These are phyloP conservation scores for Heteropelma amictum DNA, from an alignment of 2,888 invertebrate species.

Conservation along the genomic window DNA sequence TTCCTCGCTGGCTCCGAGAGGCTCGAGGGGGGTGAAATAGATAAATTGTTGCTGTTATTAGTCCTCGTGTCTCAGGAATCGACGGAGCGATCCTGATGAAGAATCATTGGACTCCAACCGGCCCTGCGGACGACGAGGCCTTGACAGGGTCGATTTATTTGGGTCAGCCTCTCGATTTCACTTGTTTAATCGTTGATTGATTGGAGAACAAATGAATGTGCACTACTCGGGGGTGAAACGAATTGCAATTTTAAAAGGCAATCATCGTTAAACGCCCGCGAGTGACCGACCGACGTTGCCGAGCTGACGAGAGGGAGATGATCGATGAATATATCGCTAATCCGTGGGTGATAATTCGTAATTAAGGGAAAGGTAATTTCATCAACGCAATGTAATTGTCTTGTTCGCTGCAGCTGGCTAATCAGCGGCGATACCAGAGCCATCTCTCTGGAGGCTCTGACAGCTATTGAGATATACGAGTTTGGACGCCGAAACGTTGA, in stretches of 20 bases:
- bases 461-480: too few species aligned
- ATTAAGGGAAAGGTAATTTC: constrained; percentile 38
- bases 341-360: constrained; percentile 37
- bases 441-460: too few species aligned
- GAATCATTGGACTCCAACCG: not conserved
- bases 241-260: not conserved
- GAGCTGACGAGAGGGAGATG: constrained; percentile 26
- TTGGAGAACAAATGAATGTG: too few species aligned
- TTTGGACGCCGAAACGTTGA: too few species aligned
- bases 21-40: not conserved
- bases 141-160: too few species aligned
- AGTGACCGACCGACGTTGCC: too few species aligned
- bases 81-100: not conserved
- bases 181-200: too few species aligned
- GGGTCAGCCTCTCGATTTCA: too few species aligned
- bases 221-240: too few species aligned
- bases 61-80: not conserved
- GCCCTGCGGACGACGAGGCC: not conserved
- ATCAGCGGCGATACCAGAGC: constrained; percentile 1
- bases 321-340: constrained; percentile 44
- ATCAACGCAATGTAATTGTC: constrained; percentile 40
- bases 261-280: constrained; percentile 2
- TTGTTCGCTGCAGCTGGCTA: constrained; percentile 12
- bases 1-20: too few species aligned
- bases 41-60: not conserved